These are phyloP conservation scores for Tenualosa ilisha DNA, from an alignment of 2,797 vertebrate genomes.

Conservation along the genomic window DNA sequence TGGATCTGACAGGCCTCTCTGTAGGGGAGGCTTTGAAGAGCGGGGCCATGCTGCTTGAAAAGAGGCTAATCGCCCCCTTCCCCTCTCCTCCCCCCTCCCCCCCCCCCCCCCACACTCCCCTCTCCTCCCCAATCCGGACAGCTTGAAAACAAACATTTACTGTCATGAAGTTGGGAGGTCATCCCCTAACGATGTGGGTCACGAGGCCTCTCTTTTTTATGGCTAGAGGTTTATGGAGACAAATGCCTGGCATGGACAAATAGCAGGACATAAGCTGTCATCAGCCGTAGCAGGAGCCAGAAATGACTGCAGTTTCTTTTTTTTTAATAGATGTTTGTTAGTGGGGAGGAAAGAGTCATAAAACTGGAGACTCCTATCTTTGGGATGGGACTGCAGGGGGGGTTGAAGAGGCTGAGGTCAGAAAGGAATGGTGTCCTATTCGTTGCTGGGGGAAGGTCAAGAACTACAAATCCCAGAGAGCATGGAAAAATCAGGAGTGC, in stretches of 20 bases:
- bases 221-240: slow-evolving; percentile 73
- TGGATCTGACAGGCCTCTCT: slow-evolving; percentile 67
- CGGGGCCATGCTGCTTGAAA: slow-evolving; percentile 60
- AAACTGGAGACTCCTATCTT: slow-evolving; percentile 68
- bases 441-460: slow-evolving; percentile 21
- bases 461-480: not conserved
- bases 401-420: slow-evolving; percentile 12
- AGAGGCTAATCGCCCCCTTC: slow-evolving; percentile 62
- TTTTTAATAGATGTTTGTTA: slow-evolving; percentile 67
- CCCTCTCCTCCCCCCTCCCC: slow-evolving; percentile 39
- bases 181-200: slow-evolving; percentile 70
- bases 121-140: slow-evolving; percentile 60
- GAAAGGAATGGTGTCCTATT: slow-evolving; percentile 19
- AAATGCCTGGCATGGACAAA: slow-evolving; percentile 73
- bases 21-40: slow-evolving; percentile 68
- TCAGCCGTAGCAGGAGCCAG: slow-evolving; percentile 68
- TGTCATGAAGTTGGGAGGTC: slow-evolving; percentile 65
- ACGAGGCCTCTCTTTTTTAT: slow-evolving; percentile 63
- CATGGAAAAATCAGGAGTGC: not conserved
- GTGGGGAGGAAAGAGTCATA: slow-evolving; percentile 67
- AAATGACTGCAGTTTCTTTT: slow-evolving; percentile 53
- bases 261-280: slow-evolving; percentile 76
- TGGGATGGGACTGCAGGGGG: not conserved
- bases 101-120: slow-evolving; percentile 42
- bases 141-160: slow-evolving; percentile 74